phyloP scores from a whole-genome alignment of 1,140 invertebrate genomes.

The Apis laboriosa region DNA sequence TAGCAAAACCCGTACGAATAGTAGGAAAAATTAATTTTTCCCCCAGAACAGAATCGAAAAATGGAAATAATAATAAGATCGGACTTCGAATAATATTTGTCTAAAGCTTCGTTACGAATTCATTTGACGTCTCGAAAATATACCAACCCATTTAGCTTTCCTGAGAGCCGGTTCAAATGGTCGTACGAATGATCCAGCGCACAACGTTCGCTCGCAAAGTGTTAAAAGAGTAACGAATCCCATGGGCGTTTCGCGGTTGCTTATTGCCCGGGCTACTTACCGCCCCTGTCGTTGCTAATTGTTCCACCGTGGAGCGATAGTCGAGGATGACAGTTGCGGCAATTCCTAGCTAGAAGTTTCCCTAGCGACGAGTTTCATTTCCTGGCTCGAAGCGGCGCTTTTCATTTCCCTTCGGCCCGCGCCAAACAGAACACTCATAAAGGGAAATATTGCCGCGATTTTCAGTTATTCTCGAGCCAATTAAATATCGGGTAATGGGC shows the following conservation, averaged over 20 bases:
- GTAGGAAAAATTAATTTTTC: too few relatives aligned
- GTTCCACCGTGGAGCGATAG: neutral
- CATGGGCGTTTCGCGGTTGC: neutral
- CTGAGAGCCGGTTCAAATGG: neutral
- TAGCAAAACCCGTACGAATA: too few relatives aligned
- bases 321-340: neutral
- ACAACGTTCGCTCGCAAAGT: neutral
- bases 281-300: neutral
- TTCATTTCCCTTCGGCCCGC: neutral
- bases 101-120: neutral
- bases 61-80: too few relatives aligned
- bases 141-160: neutral
- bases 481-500: too few relatives aligned
- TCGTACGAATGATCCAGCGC: neutral
- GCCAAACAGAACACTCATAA: neutral
- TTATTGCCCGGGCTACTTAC: constrained; percentile 8
- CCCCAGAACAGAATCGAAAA: too few relatives aligned
- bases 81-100: too few relatives aligned
- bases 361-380: constrained; percentile 13
- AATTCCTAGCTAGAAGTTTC: constrained; percentile 7
- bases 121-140: neutral
- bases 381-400: neutral
- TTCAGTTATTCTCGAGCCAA: neutral
- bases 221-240: constrained; percentile 16
- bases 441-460: neutral